Percentiles rank a stretch among this genome's conserved stretches.
Conservation (phyloP, 2,888 invertebrate genomes). For the Deladenus siricidicola region DNA sequence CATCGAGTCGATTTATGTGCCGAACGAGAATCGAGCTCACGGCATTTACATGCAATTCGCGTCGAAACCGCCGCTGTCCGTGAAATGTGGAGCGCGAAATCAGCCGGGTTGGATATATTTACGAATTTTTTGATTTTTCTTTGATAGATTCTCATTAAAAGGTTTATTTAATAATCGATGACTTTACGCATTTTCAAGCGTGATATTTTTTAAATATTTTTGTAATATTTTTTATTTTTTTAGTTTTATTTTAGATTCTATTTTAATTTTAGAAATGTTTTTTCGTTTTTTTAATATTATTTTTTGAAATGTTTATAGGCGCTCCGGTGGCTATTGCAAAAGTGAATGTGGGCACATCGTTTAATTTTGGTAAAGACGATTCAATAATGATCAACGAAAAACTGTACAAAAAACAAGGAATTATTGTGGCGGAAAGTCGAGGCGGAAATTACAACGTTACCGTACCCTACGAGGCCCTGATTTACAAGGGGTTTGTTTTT, state of each 20-base stretch:
- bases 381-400: neutral
- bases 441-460: constrained; percentile 57
- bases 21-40: constrained; percentile 27
- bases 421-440: constrained; percentile 58
- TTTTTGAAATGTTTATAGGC: too few species aligned
- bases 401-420: constrained; percentile 31
- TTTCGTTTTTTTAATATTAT: too few species aligned
- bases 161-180: too few species aligned
- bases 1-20: constrained; percentile 57
- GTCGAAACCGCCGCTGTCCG: constrained; percentile 44
- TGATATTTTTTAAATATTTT: too few species aligned
- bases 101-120: constrained; percentile 28
- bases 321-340: constrained; percentile 38
- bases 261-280: too few species aligned
- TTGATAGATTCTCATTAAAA: too few species aligned
- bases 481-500: constrained; percentile 56
- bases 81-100: constrained; percentile 22
- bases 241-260: too few species aligned
- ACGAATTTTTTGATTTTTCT: too few species aligned
- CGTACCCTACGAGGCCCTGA: constrained; percentile 64
- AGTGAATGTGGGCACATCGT: constrained; percentile 36
- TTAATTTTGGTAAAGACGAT: neutral
- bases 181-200: too few species aligned
- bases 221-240: too few species aligned
- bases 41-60: constrained; percentile 47